These are phyloP conservation scores for Pristionchus maxplancki DNA, from an alignment of 2,888 invertebrate species.

Conservation along the genomic window DNA sequence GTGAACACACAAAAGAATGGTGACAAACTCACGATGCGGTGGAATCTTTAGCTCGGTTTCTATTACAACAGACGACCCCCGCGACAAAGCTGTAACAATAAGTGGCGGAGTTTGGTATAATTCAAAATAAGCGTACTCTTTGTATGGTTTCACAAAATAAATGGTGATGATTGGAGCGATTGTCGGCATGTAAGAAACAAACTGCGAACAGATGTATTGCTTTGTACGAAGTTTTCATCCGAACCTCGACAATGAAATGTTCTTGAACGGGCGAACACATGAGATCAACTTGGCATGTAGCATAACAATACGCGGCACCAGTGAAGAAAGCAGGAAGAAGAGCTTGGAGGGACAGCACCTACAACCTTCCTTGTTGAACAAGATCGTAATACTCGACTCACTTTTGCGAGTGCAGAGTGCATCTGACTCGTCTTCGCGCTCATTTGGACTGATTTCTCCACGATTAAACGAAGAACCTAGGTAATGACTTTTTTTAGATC, in stretches of 20 bases:
- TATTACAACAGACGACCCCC: not conserved
- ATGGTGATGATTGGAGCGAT: slow-evolving; percentile 4
- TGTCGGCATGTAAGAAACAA: slow-evolving; percentile 25
- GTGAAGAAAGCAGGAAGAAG: slow-evolving; percentile 19
- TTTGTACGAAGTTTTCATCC: not conserved
- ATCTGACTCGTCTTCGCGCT: slow-evolving; percentile 36
- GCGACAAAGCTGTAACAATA: not conserved
- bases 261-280: slow-evolving; percentile 37
- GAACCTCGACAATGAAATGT: slow-evolving; percentile 19
- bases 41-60: not conserved
- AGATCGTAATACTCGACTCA: not conserved
- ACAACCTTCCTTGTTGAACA: not conserved
- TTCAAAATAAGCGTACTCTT: not conserved
- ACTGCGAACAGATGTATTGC: not conserved
- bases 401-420: slow-evolving; percentile 22
- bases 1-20: not conserved
- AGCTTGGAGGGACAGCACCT: not conserved
- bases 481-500: not conserved
- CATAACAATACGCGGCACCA: slow-evolving; percentile 8
- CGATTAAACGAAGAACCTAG: not conserved
- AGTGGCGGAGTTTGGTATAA: not conserved
- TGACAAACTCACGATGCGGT: not conserved
- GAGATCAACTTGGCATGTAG: slow-evolving; percentile 6
- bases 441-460: slow-evolving; percentile 34
- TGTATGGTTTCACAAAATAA: slow-evolving; percentile 1